A percentile compares a stretch with the other conserved stretches of the same genome.
Conservation (phyloP, 1,140 invertebrate genomes). For the Phenacoccus solenopsis region DNA sequence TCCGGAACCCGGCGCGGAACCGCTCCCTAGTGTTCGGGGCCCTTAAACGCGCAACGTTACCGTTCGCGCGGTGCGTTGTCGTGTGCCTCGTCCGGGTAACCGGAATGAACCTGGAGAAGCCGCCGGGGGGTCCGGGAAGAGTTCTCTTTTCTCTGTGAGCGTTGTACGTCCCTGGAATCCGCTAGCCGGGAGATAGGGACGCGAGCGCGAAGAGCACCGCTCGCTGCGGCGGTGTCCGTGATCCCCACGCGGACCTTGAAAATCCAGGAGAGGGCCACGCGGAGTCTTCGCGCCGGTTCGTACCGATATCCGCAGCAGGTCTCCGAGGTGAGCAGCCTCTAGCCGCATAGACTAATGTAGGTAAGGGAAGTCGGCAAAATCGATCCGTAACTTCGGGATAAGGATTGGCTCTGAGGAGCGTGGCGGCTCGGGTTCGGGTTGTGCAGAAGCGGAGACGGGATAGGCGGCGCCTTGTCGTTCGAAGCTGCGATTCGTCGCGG, state of each 20-base stretch:
- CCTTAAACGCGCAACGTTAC: conserved; percentile 25
- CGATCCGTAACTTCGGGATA: conserved; percentile 70
- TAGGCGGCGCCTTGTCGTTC: conserved; percentile 21
- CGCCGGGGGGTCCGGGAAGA: conserved; percentile 60
- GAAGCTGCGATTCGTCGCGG: conserved; percentile 20
- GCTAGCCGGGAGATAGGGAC: conserved; percentile 54
- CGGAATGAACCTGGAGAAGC: conserved; percentile 54
- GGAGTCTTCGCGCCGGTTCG: conserved; percentile 49
- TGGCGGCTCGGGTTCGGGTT: conserved; percentile 42
- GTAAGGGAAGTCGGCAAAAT: conserved; percentile 74
- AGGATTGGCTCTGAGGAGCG: conserved; percentile 45
- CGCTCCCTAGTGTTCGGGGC: conserved; percentile 29
- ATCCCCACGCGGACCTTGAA: conserved; percentile 57
- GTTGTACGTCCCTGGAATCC: conserved; percentile 58
- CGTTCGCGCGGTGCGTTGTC: conserved; percentile 28
- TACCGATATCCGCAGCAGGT: conserved; percentile 75
- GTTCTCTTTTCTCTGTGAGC: conserved; percentile 68
- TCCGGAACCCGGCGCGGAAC: conserved; percentile 59
- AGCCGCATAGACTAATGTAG: conserved; percentile 77
- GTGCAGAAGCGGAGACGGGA: background rate
- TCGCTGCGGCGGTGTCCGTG: conserved; percentile 53
- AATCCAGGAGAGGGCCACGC: conserved; percentile 57
- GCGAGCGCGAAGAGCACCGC: conserved; percentile 55
- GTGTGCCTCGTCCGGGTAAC: conserved; percentile 45
- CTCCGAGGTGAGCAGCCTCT: conserved; percentile 81